Conservation (phyloP, 2,113 vertebrate genomes). For the Saccopteryx bilineata region DNA sequence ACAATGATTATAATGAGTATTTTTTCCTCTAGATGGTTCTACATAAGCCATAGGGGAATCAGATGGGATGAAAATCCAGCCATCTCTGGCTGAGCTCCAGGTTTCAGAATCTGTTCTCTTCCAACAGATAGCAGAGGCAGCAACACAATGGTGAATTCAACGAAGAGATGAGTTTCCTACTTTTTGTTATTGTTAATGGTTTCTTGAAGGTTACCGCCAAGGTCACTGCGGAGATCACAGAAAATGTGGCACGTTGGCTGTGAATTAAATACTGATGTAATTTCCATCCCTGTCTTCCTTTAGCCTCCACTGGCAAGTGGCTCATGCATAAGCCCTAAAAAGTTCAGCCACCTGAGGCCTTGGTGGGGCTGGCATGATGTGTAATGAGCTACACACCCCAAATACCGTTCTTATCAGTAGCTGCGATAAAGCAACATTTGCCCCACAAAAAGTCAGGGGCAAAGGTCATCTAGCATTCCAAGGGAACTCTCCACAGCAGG, state of each 20-base stretch:
- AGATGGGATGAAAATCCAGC: not conserved
- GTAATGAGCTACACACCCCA: not conserved
- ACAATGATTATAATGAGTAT: not conserved
- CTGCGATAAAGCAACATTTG: conserved; percentile 63
- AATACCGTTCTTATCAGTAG: conserved; percentile 64
- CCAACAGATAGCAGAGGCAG: not conserved
- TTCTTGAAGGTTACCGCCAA: conserved; percentile 39
- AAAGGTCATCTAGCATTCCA: conserved; percentile 79
- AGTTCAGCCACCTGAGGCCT: conserved; percentile 6
- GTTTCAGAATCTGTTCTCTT: not conserved
- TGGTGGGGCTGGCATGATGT: conserved; percentile 30
- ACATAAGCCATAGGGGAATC: not conserved
- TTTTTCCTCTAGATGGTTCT: not conserved
- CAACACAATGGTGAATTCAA: not conserved
- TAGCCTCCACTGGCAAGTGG: conserved; percentile 29
- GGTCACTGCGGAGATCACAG: not conserved
- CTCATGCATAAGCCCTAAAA: conserved; percentile 48
- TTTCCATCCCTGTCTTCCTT: conserved; percentile 62
- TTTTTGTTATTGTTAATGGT: not conserved
- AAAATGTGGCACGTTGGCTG: conserved; percentile 1
- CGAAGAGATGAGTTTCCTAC: not conserved
- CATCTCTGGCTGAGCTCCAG: not conserved
- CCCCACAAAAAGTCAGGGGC: conserved; percentile 79
- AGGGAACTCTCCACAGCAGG: conserved; percentile 79
- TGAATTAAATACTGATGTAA: conserved; percentile 57